These are phyloP conservation scores for Agonopterix arenella DNA, from an alignment of 2,888 invertebrate genomes.

Conservation along the genomic window DNA sequence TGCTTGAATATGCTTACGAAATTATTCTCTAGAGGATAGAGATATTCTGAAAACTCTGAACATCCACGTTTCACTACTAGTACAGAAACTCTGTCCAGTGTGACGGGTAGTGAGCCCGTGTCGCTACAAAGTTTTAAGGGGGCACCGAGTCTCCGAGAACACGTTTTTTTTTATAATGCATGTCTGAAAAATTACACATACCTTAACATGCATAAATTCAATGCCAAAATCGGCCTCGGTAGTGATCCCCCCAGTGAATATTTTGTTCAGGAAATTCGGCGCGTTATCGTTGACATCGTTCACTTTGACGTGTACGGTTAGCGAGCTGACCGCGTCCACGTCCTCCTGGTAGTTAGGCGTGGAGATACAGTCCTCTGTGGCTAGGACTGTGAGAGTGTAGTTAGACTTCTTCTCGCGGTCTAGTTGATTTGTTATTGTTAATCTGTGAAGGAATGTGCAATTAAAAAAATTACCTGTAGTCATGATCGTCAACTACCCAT, in stretches of 20 bases:
- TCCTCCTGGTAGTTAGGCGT: slow-evolving; percentile 75
- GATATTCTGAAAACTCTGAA: no score
- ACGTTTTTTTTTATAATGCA: no score
- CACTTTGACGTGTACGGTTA: slow-evolving; percentile 83
- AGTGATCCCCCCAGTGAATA: slow-evolving; percentile 96
- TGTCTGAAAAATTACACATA: slow-evolving; percentile 34
- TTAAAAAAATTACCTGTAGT: not conserved
- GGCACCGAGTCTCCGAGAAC: no score
- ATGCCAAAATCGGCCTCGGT: slow-evolving; percentile 95
- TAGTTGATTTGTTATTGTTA: slow-evolving; percentile 71
- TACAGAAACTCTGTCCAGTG: no score
- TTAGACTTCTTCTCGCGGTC: slow-evolving; percentile 85
- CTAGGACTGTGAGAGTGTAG: slow-evolving; percentile 85
- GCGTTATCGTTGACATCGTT: slow-evolving; percentile 94
- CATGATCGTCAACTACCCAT: no score
- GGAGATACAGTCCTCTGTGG: slow-evolving; percentile 87
- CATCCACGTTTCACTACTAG: no score
- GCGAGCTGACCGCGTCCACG: slow-evolving; percentile 82
- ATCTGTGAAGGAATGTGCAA: slow-evolving; percentile 22
- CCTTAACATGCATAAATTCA: slow-evolving; percentile 90
- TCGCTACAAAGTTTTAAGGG: no score
- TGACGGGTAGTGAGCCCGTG: no score
- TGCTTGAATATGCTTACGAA: no score
- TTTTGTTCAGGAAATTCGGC: slow-evolving; percentile 86
- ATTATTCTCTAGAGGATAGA: no score